These are phyloP conservation scores for Tribolium madens DNA, from an alignment of 1,140 invertebrate genomes.

Conservation along the genomic window DNA sequence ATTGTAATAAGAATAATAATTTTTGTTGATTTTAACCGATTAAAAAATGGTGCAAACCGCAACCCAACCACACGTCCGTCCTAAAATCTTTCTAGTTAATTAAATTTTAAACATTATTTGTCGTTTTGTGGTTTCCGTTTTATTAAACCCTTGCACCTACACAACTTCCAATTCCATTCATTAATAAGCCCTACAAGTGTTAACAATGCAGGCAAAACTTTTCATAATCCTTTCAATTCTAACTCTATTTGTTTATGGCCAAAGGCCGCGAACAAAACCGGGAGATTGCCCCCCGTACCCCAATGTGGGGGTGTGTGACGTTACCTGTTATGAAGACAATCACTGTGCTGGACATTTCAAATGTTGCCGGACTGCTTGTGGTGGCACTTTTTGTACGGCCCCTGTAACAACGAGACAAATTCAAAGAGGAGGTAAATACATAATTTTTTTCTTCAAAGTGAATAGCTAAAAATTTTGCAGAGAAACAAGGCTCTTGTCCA, in stretches of 20 bases:
- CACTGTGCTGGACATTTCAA: conserved; percentile 43
- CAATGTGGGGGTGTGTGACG: conserved; percentile 32
- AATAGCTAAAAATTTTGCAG: neutral
- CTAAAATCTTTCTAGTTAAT: conserved; percentile 2
- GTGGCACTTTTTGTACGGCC: conserved; percentile 40
- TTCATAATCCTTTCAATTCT: neutral
- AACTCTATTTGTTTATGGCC: neutral
- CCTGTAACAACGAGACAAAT: conserved; percentile 9
- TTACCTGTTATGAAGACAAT: conserved; percentile 36
- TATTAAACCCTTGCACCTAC: neutral
- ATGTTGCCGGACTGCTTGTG: conserved; percentile 49
- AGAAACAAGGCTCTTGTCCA: conserved; percentile 15
- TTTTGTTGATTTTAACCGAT: too few relatives aligned
- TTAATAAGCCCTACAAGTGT: neutral
- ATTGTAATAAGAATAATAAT: too few relatives aligned
- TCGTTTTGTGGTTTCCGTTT: conserved; percentile 25
- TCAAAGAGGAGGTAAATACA: conserved; percentile 8
- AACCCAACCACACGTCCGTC: conserved; percentile 1
- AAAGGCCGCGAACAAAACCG: conserved; percentile 28
- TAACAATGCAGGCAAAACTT: neutral
- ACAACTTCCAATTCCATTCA: neutral
- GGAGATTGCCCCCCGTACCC: conserved; percentile 41
- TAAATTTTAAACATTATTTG: neutral
- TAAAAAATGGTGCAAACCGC: neutral
- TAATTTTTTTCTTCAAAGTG: neutral